Evolutionary conservation across 2,113 vertebrate genomes (phyloP).

Genomic region (Thermophis baileyi): DNA sequence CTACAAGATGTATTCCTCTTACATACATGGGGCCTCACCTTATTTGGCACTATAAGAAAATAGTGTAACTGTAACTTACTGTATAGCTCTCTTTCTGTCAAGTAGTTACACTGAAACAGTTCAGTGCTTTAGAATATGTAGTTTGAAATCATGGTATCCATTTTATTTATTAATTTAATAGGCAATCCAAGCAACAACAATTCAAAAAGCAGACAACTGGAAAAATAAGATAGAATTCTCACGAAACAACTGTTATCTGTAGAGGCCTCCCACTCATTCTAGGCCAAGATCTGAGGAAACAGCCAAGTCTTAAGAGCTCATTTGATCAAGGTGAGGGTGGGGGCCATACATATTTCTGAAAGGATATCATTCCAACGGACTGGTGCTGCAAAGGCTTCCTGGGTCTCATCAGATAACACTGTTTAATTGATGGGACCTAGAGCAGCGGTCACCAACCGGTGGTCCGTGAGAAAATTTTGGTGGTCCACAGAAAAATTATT

Average conservation of each 20-base stretch:
- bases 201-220: not conserved
- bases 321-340: not conserved
- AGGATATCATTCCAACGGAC: not conserved
- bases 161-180: not conserved
- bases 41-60: not conserved
- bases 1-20: not conserved
- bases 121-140: conserved; percentile 58
- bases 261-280: not conserved
- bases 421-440: not conserved
- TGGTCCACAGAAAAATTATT: too few species aligned
- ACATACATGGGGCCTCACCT: not conserved
- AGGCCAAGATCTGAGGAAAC: not conserved
- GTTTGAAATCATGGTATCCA: not conserved
- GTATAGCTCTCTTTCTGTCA: not conserved
- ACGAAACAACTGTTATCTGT: not conserved
- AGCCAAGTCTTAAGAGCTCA: not conserved
- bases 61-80: not conserved
- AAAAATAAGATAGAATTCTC: not conserved
- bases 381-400: not conserved
- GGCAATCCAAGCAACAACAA: not conserved
- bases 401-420: not conserved
- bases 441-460: too few species aligned
- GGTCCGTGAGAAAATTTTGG: too few species aligned
- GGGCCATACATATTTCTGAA: not conserved
- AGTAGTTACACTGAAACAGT: conserved; percentile 66